A percentile compares a stretch with the other conserved stretches of the same genome.
Evolutionary conservation across 2,113 vertebrate species (phyloP).

Genomic region (Haemorhous mexicanus): DNA sequence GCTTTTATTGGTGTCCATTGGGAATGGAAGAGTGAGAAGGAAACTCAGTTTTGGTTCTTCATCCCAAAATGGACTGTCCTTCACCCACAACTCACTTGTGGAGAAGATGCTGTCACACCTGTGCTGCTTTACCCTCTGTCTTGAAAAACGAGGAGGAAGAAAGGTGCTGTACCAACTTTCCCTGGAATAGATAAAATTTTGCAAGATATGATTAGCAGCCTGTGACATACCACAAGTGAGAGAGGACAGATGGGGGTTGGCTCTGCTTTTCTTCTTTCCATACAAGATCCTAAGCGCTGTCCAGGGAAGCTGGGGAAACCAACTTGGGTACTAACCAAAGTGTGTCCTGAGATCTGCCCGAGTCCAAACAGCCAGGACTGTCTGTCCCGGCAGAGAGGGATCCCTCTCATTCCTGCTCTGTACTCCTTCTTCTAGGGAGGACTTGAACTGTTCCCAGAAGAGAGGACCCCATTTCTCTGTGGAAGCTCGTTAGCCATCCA

Average conservation of each 20-base stretch:
- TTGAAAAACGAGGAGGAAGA: neutral
- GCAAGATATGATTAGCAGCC: accelerated
- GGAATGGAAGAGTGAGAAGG: neutral
- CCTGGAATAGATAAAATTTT: neutral
- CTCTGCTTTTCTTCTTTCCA: neutral
- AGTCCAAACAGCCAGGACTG: neutral
- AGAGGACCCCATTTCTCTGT: neutral
- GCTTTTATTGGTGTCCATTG: neutral
- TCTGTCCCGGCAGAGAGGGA: neutral
- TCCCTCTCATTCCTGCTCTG: neutral
- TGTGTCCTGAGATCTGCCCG: accelerated
- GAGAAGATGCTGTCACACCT: neutral
- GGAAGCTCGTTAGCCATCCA: neutral
- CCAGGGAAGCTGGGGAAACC: neutral
- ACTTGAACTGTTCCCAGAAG: neutral
- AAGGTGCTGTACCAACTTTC: neutral
- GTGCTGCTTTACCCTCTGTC: neutral
- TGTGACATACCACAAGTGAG: neutral
- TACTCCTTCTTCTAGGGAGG: neutral
- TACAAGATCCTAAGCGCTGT: neutral
- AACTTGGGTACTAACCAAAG: neutral
- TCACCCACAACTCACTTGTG: neutral
- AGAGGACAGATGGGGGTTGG: neutral
- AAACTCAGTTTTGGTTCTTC: neutral
- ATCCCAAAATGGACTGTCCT: neutral